Base-by-base conservation (phyloP, 2,888 invertebrate species). In the Galerucella calmariensis region DNA sequence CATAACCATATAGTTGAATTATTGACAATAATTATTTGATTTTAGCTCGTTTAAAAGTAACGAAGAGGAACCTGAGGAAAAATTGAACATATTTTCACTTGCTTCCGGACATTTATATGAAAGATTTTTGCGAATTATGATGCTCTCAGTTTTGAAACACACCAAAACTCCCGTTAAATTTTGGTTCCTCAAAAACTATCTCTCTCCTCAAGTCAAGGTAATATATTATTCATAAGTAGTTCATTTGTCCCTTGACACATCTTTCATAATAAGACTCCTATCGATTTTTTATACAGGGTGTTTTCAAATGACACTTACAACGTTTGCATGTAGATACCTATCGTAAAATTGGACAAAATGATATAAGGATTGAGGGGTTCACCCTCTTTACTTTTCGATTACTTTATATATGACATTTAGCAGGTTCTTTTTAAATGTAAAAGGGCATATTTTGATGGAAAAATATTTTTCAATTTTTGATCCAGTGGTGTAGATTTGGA, bases 71-170 rank as follows among this genome's bases (percentile, higher is more conserved):
- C 88, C 90, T 61, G 92, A 93, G 67, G 94, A 97, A 81, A 94
- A 93, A 41, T 92, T 99, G 73, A 99, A 99, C 88, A 97, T 99
- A 77, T 99, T 99, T 88, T 99, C 99, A 0, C 90, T 99, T 12
- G 99, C 99, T 0, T 99, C 99, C 0, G 99, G 99, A 4, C 99
- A 99, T 89, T 89, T 99, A 75, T 99, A 99, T 87, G 99, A 99
- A 89, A 89, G 99, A 80, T 94, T 99, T 86, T 87, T 99, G 20
- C 93, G 98, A 76, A 99, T 99, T 81, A 99, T 99, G 99, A 99
- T 99, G 98, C 87, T 99, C 78, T 97, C 97, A 68, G 96, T 99
- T 4, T 89, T 98, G 76, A 99, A 99, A 86, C 92, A 99, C 84
- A 99, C 99, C 9, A 96, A 97, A 88, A 94, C 95, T 0, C 95